Base-by-base conservation (phyloP, 2,888 invertebrate genomes). In the Parnassius mnemosyne region DNA sequence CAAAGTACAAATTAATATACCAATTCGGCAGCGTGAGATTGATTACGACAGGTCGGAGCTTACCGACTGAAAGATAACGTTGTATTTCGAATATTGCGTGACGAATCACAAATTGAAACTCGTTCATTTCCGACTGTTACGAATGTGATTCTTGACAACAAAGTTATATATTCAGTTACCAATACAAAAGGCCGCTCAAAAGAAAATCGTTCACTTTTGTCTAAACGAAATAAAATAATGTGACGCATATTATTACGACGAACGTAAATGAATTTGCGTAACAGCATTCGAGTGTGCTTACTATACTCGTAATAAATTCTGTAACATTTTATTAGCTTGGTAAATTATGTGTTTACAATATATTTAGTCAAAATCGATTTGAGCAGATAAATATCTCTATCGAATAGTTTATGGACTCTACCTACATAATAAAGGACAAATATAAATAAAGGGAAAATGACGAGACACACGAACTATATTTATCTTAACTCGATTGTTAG, bases 11-110 rank as follows among this genome's bases (percentile, higher is more conserved):
- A 43, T 43, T 25, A 43, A 59, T 57, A 13, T 53, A 53, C 25
- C 47, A 49, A 34, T 74, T 75, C 71, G 68, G 74, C 73, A 72
- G 66, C 70, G 69, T 63, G 71, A 83, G 83, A 86, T 86, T 86
- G 83, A 85, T 85, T 81, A 77, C 75, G 73, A 77, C 76, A 69
- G 73, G 69, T 74, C 69, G 66, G 75, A 76, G 73, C 78, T 80
- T 79, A 73, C 74, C 75, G 76, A 72, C 77, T 79, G 70, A 65
- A 74, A 81, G 80, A 84, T 84, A 84, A 83, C 65, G 72, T 76
- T 78, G 72, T 78, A 75, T 76, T 72, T 71, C 70, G 77, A 74
- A 83, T 81, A 79, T 85, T 81, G 85, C 86, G 84, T 87, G 86
- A 80, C 78, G 74, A 78, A 70, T 76, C 68, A 74, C 70, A 71